These are phyloP conservation scores for Sturmia bella DNA, from an alignment of 2,888 invertebrate species.

Conservation along the genomic window DNA sequence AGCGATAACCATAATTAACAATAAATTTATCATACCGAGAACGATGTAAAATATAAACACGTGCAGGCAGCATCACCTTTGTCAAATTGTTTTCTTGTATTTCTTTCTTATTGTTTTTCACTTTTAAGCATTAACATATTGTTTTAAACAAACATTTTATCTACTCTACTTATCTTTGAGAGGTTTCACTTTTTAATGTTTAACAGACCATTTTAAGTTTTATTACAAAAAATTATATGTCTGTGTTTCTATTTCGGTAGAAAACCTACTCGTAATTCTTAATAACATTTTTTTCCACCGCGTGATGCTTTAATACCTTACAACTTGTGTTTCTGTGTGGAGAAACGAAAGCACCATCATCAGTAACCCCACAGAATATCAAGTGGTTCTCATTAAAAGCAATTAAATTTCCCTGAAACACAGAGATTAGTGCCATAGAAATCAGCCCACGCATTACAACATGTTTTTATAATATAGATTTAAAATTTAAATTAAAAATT, in stretches of 20 bases:
- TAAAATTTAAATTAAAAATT: not conserved
- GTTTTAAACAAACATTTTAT: slow-evolving; percentile 13
- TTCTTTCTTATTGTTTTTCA: not conserved
- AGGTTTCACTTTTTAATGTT: not conserved
- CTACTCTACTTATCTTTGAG: slow-evolving; percentile 2
- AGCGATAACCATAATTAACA: no score
- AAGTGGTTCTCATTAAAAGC: not conserved
- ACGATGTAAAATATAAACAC: no score
- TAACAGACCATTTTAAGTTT: not conserved
- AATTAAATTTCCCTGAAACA: slow-evolving; percentile 1
- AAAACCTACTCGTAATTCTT: slow-evolving; percentile 15
- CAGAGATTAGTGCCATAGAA: not conserved
- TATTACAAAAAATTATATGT: not conserved
- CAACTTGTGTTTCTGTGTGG: not conserved
- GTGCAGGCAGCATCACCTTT: not conserved
- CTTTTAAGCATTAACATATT: not conserved
- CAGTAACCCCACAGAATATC: not conserved
- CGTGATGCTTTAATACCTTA: not conserved
- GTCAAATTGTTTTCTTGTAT: not conserved
- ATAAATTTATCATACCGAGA: no score
- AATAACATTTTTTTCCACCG: slow-evolving; percentile 8
- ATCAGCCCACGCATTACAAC: slow-evolving; percentile 9
- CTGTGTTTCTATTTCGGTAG: not conserved
- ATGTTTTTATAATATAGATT: no score
- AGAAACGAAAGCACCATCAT: not conserved